Conservation (phyloP, 2,888 invertebrate species). For the Orchesella flavescens region DNA sequence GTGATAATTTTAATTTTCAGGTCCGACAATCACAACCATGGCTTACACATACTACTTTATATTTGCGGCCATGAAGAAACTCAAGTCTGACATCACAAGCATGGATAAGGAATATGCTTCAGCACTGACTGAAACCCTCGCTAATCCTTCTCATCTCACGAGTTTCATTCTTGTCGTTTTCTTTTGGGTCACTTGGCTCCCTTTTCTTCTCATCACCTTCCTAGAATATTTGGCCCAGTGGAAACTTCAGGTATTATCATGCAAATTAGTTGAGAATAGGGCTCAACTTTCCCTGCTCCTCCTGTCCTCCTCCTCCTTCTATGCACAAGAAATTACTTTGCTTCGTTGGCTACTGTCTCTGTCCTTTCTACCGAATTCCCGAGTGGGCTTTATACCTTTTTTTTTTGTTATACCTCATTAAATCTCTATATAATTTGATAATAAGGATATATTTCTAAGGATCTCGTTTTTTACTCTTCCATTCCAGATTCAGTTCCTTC, state of each 20-base stretch:
- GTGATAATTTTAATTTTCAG: conserved; percentile 43
- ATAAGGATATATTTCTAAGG: no score
- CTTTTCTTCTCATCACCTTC: conserved; percentile 87
- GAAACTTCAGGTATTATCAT: conserved; percentile 69
- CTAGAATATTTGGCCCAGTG: conserved; percentile 78
- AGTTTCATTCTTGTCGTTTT: conserved; percentile 92
- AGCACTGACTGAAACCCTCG: conserved; percentile 86
- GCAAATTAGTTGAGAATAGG: background rate
- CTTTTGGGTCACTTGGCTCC: conserved; percentile 96
- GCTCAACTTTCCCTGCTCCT: no score
- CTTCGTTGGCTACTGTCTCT: background rate
- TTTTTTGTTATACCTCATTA: no score
- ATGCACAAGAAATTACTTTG: background rate
- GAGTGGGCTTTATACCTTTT: no score
- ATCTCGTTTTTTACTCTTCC: no score
- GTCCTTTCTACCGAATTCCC: no score
- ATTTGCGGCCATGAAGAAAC: conserved; percentile 90
- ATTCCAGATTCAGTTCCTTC: conserved; percentile 86
- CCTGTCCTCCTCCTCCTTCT: background rate
- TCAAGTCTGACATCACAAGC: conserved; percentile 88
- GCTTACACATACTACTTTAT: conserved; percentile 96
- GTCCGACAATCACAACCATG: conserved; percentile 93
- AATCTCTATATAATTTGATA: no score
- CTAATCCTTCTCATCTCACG: conserved; percentile 86
- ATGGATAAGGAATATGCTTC: conserved; percentile 95